A percentile compares a stretch with the other conserved stretches of the same genome.
Conservation (phyloP, 2,888 invertebrate species). For the Nesidiocoris tenuis region DNA sequence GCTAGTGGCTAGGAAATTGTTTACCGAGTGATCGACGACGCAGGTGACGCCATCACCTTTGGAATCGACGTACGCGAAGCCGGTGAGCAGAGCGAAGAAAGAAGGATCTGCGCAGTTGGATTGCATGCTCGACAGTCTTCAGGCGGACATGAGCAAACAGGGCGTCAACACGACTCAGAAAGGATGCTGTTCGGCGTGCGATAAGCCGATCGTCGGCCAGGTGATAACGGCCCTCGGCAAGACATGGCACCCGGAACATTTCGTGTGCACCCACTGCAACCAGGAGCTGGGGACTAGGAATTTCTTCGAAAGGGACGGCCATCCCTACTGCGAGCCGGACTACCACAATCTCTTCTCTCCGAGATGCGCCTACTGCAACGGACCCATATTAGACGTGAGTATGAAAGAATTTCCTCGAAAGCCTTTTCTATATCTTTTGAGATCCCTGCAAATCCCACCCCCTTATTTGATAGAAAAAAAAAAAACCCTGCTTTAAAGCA, state of each 20-base stretch:
- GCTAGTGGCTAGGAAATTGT: not conserved
- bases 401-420: no score
- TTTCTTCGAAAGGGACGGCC: conserved; percentile 96
- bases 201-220: conserved; percentile 95
- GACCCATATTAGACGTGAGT: conserved; percentile 94
- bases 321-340: conserved; percentile 97
- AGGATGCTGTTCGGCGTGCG: conserved; percentile 98
- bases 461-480: no score
- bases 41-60: conserved; percentile 51
- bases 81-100: conserved; percentile 56
- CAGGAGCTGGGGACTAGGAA: conserved; percentile 95
- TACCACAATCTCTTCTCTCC: conserved; percentile 99
- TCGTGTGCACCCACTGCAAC: conserved; percentile 95
- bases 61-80: conserved; percentile 69
- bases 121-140: conserved; percentile 90
- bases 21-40: not conserved
- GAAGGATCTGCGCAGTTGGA: conserved; percentile 63
- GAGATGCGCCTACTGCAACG: conserved; percentile 97
- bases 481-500: no score
- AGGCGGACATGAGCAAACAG: conserved; percentile 97
- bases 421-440: not conserved
- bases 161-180: conserved; percentile 98
- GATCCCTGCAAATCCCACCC: not conserved
- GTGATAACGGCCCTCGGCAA: conserved; percentile 95
- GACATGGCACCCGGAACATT: conserved; percentile 99